These are phyloP conservation scores for Nomada goodeniana DNA, from an alignment of 2,888 invertebrate genomes.

Conservation along the genomic window DNA sequence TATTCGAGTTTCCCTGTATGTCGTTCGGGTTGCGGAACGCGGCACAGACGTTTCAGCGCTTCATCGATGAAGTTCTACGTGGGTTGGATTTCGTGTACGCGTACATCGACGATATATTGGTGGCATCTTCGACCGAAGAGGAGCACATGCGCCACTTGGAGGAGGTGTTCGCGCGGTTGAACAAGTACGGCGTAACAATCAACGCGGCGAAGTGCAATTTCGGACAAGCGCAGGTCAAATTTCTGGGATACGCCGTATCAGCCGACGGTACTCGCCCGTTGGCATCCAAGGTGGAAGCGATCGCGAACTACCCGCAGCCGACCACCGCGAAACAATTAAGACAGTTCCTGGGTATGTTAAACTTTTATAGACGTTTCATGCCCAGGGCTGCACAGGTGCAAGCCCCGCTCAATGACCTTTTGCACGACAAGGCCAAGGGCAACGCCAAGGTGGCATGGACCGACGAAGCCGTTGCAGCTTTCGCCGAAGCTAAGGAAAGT, in stretches of 20 bases:
- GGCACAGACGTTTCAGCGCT: no score
- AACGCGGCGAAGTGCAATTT: not conserved
- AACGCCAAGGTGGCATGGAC: not conserved
- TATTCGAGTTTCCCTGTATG: no score
- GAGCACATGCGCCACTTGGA: not conserved
- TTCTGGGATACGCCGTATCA: not conserved
- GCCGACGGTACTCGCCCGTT: not conserved
- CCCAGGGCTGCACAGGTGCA: conserved; percentile 5
- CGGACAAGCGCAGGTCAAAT: not conserved
- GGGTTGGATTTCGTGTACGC: not conserved
- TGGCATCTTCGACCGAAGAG: not conserved
- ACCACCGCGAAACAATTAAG: not conserved
- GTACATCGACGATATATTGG: not conserved
- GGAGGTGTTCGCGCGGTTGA: not conserved
- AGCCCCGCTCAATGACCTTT: not conserved
- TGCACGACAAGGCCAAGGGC: not conserved
- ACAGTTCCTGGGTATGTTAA: conserved; percentile 12
- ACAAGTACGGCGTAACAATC: not conserved
- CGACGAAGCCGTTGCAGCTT: not conserved
- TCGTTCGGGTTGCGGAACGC: no score
- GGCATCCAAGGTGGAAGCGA: not conserved
- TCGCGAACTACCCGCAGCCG: not conserved
- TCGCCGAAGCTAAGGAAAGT: not conserved
- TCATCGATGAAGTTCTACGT: not conserved
- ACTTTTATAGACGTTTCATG: conserved; percentile 8